A percentile compares a stretch with the other conserved stretches of the same genome.
phyloP scores from a whole-genome alignment of 1,140 invertebrate genomes.

The Zaprionus davidi region DNA sequence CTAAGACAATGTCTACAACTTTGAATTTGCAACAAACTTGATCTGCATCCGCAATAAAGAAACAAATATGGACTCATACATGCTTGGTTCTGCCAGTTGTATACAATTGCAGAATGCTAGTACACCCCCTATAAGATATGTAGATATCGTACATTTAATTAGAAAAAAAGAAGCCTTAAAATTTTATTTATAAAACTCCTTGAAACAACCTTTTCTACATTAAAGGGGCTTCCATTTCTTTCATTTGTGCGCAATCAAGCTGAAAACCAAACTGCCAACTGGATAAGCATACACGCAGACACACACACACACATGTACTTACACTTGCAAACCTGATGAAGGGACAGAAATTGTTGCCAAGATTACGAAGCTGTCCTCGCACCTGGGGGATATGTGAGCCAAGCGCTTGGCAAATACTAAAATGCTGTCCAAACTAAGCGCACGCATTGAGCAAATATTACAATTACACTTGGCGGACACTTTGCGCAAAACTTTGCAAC shows the following conservation, averaged over 20 bases:
- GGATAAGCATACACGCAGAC: slow-evolving; percentile 14
- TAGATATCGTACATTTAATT: neutral
- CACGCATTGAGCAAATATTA: slow-evolving; percentile 58
- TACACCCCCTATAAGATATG: too few species aligned
- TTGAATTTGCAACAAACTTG: too few species aligned
- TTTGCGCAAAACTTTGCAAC: slow-evolving; percentile 47
- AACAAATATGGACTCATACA: too few species aligned
- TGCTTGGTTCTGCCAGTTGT: too few species aligned
- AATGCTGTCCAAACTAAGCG: slow-evolving; percentile 40
- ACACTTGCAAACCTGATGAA: slow-evolving; percentile 3
- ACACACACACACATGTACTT: neutral
- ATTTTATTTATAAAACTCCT: slow-evolving; percentile 29
- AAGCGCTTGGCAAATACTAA: slow-evolving; percentile 62
- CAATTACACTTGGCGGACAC: slow-evolving; percentile 66
- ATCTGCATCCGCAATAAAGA: too few species aligned
- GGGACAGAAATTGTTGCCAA: slow-evolving; percentile 43
- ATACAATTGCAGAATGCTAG: too few species aligned
- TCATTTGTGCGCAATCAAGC: neutral
- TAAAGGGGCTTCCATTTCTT: neutral
- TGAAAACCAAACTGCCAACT: slow-evolving; percentile 32
- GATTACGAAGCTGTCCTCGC: slow-evolving; percentile 54
- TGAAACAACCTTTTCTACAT: slow-evolving; percentile 45
- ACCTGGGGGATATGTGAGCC: slow-evolving; percentile 17
- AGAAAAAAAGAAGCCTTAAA: neutral
- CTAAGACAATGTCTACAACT: too few species aligned